Conservation (phyloP, 2,113 vertebrate species). For the Vireo altiloquus region DNA sequence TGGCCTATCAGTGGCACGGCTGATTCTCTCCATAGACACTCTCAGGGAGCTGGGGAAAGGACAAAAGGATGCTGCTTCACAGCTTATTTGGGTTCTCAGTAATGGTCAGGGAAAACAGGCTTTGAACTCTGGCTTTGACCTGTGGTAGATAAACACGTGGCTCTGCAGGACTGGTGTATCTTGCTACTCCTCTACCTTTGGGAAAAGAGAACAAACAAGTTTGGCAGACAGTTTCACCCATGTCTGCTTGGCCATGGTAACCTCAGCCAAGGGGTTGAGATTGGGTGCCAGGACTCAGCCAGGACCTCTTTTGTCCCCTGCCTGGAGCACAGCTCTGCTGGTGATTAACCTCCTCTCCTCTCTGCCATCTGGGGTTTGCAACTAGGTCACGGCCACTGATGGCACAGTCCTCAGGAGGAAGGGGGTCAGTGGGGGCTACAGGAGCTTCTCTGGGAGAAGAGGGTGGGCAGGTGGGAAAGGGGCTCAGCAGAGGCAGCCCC, state of each 20-base stretch:
- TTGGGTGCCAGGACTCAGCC: accelerated
- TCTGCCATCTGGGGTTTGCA: background rate
- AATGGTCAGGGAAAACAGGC: background rate
- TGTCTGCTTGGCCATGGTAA: background rate
- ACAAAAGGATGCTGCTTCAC: background rate
- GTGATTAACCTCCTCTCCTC: background rate
- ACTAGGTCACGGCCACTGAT: background rate
- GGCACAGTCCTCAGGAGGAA: background rate
- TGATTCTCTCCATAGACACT: accelerated
- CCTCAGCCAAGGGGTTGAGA: background rate
- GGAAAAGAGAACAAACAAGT: background rate
- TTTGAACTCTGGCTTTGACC: background rate
- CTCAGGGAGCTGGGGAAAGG: background rate
- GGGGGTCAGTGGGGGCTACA: background rate
- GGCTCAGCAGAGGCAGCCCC: background rate
- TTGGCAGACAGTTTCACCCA: background rate
- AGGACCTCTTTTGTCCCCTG: background rate
- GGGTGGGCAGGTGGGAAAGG: background rate
- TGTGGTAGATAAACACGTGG: accelerated
- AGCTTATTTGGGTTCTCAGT: background rate
- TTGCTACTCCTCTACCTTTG: background rate
- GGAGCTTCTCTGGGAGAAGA: background rate
- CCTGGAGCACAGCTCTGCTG: background rate
- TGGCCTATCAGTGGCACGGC: background rate
- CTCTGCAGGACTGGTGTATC: background rate